A percentile compares a stretch with the other conserved stretches of the same genome.
These are phyloP conservation scores for Yponomeuta malinellus DNA, from an alignment of 2,888 invertebrate species.

Conservation along the genomic window DNA sequence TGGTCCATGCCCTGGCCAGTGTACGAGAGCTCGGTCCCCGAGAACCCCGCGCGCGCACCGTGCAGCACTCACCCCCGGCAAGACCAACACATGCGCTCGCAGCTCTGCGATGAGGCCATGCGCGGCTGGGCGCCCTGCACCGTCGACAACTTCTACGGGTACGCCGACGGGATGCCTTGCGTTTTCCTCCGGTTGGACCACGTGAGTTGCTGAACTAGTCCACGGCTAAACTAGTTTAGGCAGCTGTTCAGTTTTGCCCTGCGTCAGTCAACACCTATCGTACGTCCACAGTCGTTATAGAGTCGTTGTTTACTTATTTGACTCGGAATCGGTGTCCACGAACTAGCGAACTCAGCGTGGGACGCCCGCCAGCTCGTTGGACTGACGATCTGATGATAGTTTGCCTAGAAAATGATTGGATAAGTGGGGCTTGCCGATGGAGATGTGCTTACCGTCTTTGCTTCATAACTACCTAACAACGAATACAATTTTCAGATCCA, in stretches of 20 bases:
- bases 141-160: constrained; percentile 82
- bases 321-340: too few relatives aligned
- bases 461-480: too few relatives aligned
- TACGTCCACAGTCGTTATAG: too few relatives aligned
- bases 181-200: constrained; percentile 85
- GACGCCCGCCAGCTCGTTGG: too few relatives aligned
- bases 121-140: constrained; percentile 74
- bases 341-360: too few relatives aligned
- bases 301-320: too few relatives aligned
- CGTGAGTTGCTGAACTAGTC: constrained; percentile 32
- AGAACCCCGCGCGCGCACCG: constrained; percentile 59
- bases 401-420: too few relatives aligned
- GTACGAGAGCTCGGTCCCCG: constrained; percentile 60
- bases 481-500: constrained; percentile 78
- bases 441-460: too few relatives aligned
- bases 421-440: too few relatives aligned
- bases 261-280: too few relatives aligned
- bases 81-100: constrained; percentile 48
- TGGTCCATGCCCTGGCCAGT: constrained; percentile 28
- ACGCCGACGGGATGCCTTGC: constrained; percentile 83
- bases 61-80: constrained; percentile 47
- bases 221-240: neutral
- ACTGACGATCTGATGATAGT: too few relatives aligned
- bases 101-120: constrained; percentile 55
- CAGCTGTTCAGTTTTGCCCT: too few relatives aligned